Base-by-base conservation (phyloP, 2,113 vertebrate genomes). In the Girardinichthys multiradiatus region DNA sequence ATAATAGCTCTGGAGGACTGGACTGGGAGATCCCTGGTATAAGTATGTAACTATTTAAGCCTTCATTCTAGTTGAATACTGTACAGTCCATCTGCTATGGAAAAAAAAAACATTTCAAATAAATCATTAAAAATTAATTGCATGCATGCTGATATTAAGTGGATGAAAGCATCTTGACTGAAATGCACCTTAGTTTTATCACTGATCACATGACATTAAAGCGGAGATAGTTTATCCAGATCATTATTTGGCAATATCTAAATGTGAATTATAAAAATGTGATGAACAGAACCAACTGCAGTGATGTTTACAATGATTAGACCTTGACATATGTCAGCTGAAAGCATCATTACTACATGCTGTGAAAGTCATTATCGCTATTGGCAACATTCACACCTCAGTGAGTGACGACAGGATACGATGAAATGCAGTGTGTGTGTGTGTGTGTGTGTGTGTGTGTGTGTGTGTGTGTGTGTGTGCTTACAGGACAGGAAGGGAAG, bases 331-430 rank as follows among this genome's bases (percentile, higher is more conserved):
- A 77, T 62, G 45, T 78, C 58, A 31, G 30, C 66, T 60, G 15
- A 74, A 26, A 51, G 35, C 1, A 7, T 64, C 30, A 68, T 70
- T 66, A 77, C n/a, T 68, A 54, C 51, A 77, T 30, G 0, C 28
- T 35, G 30, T n/a, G 48, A 62, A 66, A 77, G 48, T 72, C 63
- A 64, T 77, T 71, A 77, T 72, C 39, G 24, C 31, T 39, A 74
- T 19, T 60, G 61, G 70, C 77, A 30, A 74, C 57, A 37, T 76
- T 68, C 62, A 66, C 51, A 70, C 61, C 33, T n/a, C 51, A 10
- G 63, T 10, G 48, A 31, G 31, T 17, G 27, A 28, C 1, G 59
- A 26, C 48, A 31, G 57, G 42, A 54, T 30, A 42, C 21, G 57
- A 14, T 61, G 48, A 2, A 12, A 63, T 29, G 75, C 29, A 64